Conservation (phyloP, 2,888 invertebrate species). For the Auanema freiburgensis region DNA sequence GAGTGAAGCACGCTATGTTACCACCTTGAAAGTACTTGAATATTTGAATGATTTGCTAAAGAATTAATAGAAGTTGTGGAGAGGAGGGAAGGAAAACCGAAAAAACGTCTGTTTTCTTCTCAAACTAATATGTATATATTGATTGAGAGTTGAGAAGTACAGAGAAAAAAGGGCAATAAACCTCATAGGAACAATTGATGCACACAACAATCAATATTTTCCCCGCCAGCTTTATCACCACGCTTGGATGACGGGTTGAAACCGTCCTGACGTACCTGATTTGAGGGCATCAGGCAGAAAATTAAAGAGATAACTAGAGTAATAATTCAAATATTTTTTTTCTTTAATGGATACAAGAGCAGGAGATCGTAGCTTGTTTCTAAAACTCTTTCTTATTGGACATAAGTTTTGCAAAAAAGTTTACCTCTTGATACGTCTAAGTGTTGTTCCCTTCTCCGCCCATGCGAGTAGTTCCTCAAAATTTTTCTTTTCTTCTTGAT, state of each 20-base stretch:
- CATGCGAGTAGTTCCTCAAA: constrained; percentile 30
- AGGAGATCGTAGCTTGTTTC: constrained; percentile 31
- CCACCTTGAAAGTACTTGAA: background rate
- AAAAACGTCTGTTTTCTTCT: background rate
- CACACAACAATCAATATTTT: background rate
- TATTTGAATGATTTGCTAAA: constrained; percentile 2
- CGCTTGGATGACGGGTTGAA: too few relatives aligned
- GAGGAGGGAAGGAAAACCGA: constrained; percentile 1
- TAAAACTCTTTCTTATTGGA: constrained; percentile 16
- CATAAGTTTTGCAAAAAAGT: constrained; percentile 5
- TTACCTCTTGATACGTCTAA: constrained; percentile 35
- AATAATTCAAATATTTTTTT: constrained; percentile 36
- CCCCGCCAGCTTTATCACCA: background rate
- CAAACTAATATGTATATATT: background rate
- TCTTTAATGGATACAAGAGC: constrained; percentile 32
- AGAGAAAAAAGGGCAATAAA: background rate
- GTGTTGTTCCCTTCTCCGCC: constrained; percentile 36
- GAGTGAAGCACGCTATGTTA: background rate
- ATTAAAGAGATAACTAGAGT: constrained; percentile 33
- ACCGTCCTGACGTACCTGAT: constrained; percentile 15
- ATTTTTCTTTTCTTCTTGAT: too few relatives aligned
- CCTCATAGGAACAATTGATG: background rate
- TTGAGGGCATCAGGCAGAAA: constrained; percentile 40
- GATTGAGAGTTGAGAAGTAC: background rate
- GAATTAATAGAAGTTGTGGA: background rate